Conservation (phyloP, 2,888 invertebrate species). For the Unio delphinus region DNA sequence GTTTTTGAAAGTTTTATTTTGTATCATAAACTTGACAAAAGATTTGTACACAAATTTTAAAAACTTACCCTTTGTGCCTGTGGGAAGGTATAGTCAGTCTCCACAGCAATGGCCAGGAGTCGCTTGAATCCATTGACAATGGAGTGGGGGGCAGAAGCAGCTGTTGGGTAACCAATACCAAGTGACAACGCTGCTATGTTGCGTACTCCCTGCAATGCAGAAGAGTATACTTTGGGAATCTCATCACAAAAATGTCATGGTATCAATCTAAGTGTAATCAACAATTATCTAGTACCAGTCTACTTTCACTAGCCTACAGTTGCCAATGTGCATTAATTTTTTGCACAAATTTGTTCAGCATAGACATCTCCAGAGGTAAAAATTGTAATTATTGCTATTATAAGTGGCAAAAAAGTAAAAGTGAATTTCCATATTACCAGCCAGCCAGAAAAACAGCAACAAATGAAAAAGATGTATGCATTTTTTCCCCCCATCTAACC, state of each 20-base stretch:
- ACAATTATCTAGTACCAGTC: no score
- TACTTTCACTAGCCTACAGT: no score
- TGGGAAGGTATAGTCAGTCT: conserved; percentile 94
- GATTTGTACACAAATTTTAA: no score
- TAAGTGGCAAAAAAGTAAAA: no score
- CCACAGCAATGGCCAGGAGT: conserved; percentile 95
- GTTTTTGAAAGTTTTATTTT: background rate
- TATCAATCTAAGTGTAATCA: background rate
- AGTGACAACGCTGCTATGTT: conserved; percentile 95
- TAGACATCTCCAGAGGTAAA: no score
- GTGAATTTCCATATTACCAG: no score
- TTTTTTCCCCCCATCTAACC: no score
- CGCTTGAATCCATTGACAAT: conserved; percentile 98
- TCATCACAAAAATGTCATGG: background rate
- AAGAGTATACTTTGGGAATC: background rate
- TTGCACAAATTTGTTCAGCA: no score
- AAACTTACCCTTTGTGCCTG: conserved; percentile 91
- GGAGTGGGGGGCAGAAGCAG: conserved; percentile 97
- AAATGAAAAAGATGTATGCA: no score
- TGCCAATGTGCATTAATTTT: no score
- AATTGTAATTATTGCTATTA: no score
- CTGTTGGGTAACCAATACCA: conserved; percentile 94
- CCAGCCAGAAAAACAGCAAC: no score
- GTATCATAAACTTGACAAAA: background rate
- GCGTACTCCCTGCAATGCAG: conserved; percentile 82